Conservation (phyloP, 30 jellyfish, hydroid and myxozoan genomes). For the Turritopsis dohrnii region DNA sequence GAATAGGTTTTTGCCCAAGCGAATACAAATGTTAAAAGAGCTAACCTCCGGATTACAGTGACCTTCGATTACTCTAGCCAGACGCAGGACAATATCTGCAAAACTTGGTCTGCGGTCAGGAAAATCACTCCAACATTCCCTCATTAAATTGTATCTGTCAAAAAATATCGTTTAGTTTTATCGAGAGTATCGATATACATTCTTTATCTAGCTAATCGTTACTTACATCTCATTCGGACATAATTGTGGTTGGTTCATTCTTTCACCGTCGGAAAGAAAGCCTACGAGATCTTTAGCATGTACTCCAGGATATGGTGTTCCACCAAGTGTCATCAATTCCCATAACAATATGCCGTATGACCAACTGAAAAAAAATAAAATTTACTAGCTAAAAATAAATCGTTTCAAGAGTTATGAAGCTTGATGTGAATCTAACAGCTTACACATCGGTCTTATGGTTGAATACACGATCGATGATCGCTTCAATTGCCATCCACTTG, state of each 20-base stretch:
- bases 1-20: neutral
- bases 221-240: slow-evolving; percentile 91
- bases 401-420: too few relatives aligned
- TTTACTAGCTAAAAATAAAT: too few relatives aligned
- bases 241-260: slow-evolving; percentile 86
- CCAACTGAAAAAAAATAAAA: slow-evolving; percentile 75
- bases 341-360: slow-evolving; percentile 87
- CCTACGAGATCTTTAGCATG: slow-evolving; percentile 74
- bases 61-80: slow-evolving; percentile 69
- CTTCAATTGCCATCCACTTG: slow-evolving; percentile 96
- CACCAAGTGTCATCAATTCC: slow-evolving; percentile 98
- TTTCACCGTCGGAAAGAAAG: slow-evolving; percentile 48
- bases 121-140: slow-evolving; percentile 79
- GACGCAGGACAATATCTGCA: slow-evolving; percentile 50
- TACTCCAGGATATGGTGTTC: slow-evolving; percentile 95
- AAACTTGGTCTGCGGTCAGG: slow-evolving; percentile 71
- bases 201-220: neutral
- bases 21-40: neutral
- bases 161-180: too few relatives aligned
- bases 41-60: slow-evolving; percentile 67
- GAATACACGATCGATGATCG: slow-evolving; percentile 71
- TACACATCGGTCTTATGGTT: slow-evolving; percentile 91
- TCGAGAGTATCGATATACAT: neutral
- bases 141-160: slow-evolving; percentile 66
- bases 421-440: slow-evolving; percentile 30